Percentiles rank a stretch among this genome's conserved stretches.
These are phyloP conservation scores for Daboia siamensis DNA, from an alignment of 2,113 vertebrate species.

Conservation along the genomic window DNA sequence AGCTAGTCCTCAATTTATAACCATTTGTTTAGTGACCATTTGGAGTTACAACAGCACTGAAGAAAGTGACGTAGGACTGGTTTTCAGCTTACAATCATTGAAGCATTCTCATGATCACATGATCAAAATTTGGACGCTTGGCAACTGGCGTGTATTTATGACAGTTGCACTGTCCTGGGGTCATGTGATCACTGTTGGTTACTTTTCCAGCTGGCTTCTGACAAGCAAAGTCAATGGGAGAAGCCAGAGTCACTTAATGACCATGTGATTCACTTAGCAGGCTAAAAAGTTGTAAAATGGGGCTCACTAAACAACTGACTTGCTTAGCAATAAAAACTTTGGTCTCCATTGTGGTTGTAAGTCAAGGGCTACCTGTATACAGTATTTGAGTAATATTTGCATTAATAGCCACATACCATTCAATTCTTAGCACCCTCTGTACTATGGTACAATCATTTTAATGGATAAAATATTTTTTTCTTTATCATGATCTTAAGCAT, in stretches of 20 bases:
- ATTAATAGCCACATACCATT: neutral
- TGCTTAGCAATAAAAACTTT: neutral
- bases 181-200: neutral
- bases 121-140: neutral
- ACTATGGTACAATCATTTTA: neutral
- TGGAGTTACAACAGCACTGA: neutral
- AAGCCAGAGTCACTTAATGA: neutral
- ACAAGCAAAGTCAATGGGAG: neutral
- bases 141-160: neutral
- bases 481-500: neutral
- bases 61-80: neutral
- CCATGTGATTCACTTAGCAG: neutral
- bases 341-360: neutral
- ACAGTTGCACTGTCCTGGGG: neutral
- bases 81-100: neutral
- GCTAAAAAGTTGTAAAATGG: neutral
- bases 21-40: neutral
- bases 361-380: neutral
- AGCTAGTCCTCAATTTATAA: neutral
- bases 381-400: neutral
- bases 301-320: neutral
- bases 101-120: neutral
- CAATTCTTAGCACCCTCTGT: neutral
- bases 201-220: neutral
- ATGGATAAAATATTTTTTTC: neutral